Conservation (phyloP, 2,888 invertebrate species). For the Drosophila monieri region DNA sequence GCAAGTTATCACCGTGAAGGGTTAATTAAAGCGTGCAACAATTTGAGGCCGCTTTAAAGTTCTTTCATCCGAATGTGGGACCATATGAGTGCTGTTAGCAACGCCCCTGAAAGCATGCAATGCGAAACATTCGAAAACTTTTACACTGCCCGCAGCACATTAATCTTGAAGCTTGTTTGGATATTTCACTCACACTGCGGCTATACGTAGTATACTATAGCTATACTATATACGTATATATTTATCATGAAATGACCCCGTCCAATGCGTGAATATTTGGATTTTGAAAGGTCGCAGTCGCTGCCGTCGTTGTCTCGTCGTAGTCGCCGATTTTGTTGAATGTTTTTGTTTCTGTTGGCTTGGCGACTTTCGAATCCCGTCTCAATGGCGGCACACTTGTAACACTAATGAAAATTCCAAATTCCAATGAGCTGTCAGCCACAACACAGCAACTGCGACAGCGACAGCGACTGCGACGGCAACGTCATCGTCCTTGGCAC, state of each 20-base stretch:
- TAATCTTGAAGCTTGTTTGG: slow-evolving; percentile 42
- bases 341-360: slow-evolving; percentile 17
- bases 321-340: background rate
- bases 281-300: slow-evolving; percentile 58
- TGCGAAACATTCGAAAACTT: slow-evolving; percentile 42
- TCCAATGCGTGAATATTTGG: slow-evolving; percentile 46
- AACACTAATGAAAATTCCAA: slow-evolving; percentile 77
- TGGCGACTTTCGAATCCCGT: slow-evolving; percentile 55
- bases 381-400: slow-evolving; percentile 73
- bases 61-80: background rate
- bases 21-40: background rate
- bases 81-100: slow-evolving; percentile 25
- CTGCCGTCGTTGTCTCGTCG: slow-evolving; percentile 2
- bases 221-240: slow-evolving; percentile 1
- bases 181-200: slow-evolving; percentile 11
- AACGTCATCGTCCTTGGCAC: slow-evolving; percentile 64
- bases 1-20: background rate
- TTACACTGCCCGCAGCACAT: slow-evolving; percentile 47
- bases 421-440: slow-evolving; percentile 74
- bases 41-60: slow-evolving; percentile 2
- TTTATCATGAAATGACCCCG: slow-evolving; percentile 5
- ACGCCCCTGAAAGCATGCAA: slow-evolving; percentile 39
- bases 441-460: slow-evolving; percentile 45
- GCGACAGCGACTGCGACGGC: slow-evolving; percentile 15
- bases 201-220: background rate